phyloP scores from a whole-genome alignment of 2,888 invertebrate genomes.

The Clepsis dumicolana region DNA sequence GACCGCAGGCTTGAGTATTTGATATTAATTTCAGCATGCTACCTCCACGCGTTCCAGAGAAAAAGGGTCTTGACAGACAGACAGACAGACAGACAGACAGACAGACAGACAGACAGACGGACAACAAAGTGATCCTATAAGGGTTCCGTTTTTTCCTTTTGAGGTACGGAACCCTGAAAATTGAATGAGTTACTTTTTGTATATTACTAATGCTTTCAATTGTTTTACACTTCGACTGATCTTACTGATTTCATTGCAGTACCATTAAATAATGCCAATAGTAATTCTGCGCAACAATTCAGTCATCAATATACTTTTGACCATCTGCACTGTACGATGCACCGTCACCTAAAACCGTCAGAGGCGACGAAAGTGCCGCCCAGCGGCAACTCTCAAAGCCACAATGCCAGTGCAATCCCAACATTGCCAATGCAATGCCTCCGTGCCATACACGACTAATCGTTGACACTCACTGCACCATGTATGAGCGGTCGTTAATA shows the following conservation, averaged over 20 bases:
- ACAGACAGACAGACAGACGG: too few species aligned
- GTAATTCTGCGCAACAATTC: background rate
- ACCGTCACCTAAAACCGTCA: constrained; percentile 47
- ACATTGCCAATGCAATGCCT: constrained; percentile 43
- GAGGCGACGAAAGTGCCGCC: constrained; percentile 52
- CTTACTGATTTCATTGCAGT: background rate
- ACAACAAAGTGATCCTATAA: too few species aligned
- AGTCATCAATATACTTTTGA: background rate
- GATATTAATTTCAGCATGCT: too few species aligned
- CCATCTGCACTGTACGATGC: constrained; percentile 46
- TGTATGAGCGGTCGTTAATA: constrained; percentile 2
- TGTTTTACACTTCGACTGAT: background rate
- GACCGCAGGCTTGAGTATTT: too few species aligned
- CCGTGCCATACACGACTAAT: constrained; percentile 39
- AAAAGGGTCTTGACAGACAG: too few species aligned
- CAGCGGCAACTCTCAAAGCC: constrained; percentile 50
- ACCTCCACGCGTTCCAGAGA: too few species aligned
- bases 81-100: too few species aligned
- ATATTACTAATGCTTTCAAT: too few species aligned
- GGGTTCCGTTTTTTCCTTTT: too few species aligned
- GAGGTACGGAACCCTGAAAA: too few species aligned
- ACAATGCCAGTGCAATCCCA: too few species aligned
- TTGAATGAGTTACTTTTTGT: too few species aligned
- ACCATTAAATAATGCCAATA: background rate
- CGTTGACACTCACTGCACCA: constrained; percentile 15